phyloP scores from a whole-genome alignment of 2,888 invertebrate species.

The Drosophila meridionalis region DNA sequence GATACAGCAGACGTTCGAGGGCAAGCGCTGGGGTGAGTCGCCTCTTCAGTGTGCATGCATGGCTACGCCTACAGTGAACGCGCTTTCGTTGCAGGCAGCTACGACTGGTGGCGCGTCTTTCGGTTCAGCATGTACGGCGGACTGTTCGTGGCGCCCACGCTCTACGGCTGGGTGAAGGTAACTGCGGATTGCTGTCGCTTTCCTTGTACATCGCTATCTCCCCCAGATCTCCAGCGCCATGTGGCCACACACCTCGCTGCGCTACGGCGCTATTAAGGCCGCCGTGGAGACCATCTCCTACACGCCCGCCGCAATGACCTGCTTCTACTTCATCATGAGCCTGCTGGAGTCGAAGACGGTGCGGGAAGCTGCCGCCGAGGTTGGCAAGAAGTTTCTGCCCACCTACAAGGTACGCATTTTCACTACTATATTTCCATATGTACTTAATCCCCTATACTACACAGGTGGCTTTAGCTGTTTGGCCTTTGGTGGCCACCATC shows the following conservation, averaged over 20 bases:
- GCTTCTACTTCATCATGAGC: slow-evolving; percentile 92
- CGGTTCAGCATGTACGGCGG: slow-evolving; percentile 93
- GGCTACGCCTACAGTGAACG: no score
- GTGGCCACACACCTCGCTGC: slow-evolving; percentile 90
- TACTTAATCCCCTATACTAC: neutral
- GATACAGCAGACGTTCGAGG: slow-evolving; percentile 90
- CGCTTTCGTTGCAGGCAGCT: slow-evolving; percentile 85
- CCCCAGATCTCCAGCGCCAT: slow-evolving; percentile 87
- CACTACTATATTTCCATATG: neutral
- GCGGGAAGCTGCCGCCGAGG: slow-evolving; percentile 88
- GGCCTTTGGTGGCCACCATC: slow-evolving; percentile 90
- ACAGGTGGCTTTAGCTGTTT: slow-evolving; percentile 89
- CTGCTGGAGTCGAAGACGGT: slow-evolving; percentile 89
- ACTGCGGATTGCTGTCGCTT: neutral
- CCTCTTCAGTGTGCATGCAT: neutral
- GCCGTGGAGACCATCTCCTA: slow-evolving; percentile 91
- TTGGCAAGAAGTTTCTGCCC: slow-evolving; percentile 90
- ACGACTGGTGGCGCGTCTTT: slow-evolving; percentile 89
- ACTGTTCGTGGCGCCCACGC: slow-evolving; percentile 92
- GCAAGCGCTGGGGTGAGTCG: slow-evolving; percentile 87
- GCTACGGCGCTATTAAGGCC: slow-evolving; percentile 91
- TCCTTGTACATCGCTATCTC: neutral
- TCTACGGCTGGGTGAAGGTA: slow-evolving; percentile 92
- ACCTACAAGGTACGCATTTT: slow-evolving; percentile 86
- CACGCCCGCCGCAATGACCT: slow-evolving; percentile 91